Percentiles rank a stretch among this genome's conserved stretches.
phyloP scores from a whole-genome alignment of 2,888 invertebrate species.

The Lampropteryx suffumata region DNA sequence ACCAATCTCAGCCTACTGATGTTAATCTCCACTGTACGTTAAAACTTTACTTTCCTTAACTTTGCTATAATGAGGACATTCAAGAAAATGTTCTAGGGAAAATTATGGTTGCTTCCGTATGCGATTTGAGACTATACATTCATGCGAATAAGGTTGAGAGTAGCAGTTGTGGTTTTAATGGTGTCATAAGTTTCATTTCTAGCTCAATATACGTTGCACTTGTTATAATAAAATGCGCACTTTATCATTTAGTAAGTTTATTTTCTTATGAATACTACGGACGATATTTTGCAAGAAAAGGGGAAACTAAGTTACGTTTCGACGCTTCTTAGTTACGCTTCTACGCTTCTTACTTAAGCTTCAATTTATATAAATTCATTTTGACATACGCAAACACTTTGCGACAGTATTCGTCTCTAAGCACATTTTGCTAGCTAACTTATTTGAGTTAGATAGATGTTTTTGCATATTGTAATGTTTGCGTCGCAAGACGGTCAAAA shows the following conservation, averaged over 20 bases:
- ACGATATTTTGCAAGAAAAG: too few relatives aligned
- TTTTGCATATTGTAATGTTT: too few relatives aligned
- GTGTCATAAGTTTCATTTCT: constrained; percentile 44
- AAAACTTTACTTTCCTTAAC: constrained; percentile 13
- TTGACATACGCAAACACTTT: too few relatives aligned
- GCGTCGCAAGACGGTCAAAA: too few relatives aligned
- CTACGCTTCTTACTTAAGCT: too few relatives aligned
- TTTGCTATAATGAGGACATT: constrained; percentile 15
- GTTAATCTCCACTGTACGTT: constrained; percentile 5
- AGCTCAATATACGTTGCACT: constrained; percentile 41
- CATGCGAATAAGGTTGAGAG: constrained; percentile 1
- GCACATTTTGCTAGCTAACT: too few relatives aligned
- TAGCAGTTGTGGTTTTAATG: constrained; percentile 27
- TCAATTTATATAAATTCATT: too few relatives aligned
- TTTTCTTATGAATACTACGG: constrained; percentile 12
- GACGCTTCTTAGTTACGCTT: too few relatives aligned
- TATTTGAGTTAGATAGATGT: too few relatives aligned
- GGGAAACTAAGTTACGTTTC: too few relatives aligned
- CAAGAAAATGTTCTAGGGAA: constrained; percentile 13
- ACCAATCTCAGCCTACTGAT: constrained; percentile 3
- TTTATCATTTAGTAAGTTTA: constrained; percentile 15
- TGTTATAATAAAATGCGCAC: constrained; percentile 16
- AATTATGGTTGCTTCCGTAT: background rate
- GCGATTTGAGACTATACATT: background rate
- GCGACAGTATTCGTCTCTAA: too few relatives aligned